Base-by-base conservation (phyloP, 2,113 vertebrate genomes). In the Dermatemys mawii region DNA sequence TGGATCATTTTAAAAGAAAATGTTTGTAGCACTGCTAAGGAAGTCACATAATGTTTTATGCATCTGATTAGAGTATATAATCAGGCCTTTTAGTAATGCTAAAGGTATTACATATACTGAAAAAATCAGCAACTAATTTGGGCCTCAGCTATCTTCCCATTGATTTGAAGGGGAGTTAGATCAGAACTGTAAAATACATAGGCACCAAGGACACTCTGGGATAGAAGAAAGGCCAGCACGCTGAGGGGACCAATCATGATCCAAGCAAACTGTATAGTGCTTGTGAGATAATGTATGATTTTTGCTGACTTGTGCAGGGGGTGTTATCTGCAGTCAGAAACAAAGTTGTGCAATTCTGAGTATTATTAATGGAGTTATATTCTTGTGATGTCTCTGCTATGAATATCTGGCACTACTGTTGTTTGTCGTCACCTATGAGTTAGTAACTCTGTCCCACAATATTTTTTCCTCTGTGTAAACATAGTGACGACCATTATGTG, bases 1-100 rank as follows among this genome's bases (percentile, higher is more conserved):
- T 84, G 79, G 44, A 84, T 95, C 94, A 48, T 94, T 96, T 96
- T 96, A 76, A 95, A 97, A 97, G 95, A 95, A 93, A 96, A 93
- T 84, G 75, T 95, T 95, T 93, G 78, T 83, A 93, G 38, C 63
- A 51, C 86, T 93, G 55, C 70, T 90, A 41, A 87, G 94, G 89
- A 94, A 95, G 63, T 51, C 1, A 50, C 53, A 3, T 2, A 82
- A 24, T 44, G 1, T 76, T 86, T 86, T 81, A 92, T 93, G 89
- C 79, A 86, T 85, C 41, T 95, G 70, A 5, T 87, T 44, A 89
- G 22, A 90, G 54, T 78, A 22, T 55, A 63, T 44, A 53, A 73
- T 95, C 27, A 10, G 27, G 55, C 85, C 35, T 49, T 44, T 17
- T 22, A 76, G 35, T 86, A 90, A 93, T 95, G 96, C 78, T 87